Percentiles rank a stretch among this genome's conserved stretches.
Evolutionary conservation across 1,140 invertebrate genomes (phyloP).

Genomic region (Drosophila nasuta): DNA sequence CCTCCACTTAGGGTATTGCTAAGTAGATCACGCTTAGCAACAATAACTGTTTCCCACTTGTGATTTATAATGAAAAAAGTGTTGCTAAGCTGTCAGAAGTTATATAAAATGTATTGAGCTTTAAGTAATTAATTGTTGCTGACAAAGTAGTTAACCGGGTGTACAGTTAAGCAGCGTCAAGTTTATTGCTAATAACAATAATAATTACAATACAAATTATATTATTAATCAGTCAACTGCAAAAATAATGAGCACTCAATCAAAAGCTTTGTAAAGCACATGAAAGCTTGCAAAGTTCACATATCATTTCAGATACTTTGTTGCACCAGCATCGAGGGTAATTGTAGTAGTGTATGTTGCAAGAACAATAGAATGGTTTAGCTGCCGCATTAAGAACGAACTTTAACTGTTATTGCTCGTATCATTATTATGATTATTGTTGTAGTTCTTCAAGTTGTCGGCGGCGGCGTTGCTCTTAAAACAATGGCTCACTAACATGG

Average conservation of each 20-base stretch:
- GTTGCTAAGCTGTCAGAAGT: neutral
- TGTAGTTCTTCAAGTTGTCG: neutral
- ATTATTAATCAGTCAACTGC: conserved; percentile 24
- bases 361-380: conserved; percentile 13
- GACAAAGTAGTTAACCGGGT: conserved; percentile 35
- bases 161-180: neutral
- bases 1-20: neutral
- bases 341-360: conserved; percentile 1
- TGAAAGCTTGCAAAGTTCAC: conserved; percentile 17
- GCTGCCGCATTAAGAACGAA: conserved; percentile 10
- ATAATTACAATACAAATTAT: conserved; percentile 3
- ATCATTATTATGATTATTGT: conserved; percentile 1
- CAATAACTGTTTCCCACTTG: neutral
- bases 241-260: conserved; percentile 17
- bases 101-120: conserved; percentile 32
- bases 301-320: neutral
- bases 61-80: conserved; percentile 24
- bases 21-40: neutral
- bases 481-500: conserved; percentile 35
- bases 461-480: conserved; percentile 9
- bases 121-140: conserved; percentile 34
- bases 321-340: neutral
- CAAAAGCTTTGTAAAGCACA: conserved; percentile 4
- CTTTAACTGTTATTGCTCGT: conserved; percentile 1
- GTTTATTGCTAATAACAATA: conserved; percentile 20